Base-by-base conservation (phyloP, 2,113 vertebrate species). In the Formicarius rufipectus region DNA sequence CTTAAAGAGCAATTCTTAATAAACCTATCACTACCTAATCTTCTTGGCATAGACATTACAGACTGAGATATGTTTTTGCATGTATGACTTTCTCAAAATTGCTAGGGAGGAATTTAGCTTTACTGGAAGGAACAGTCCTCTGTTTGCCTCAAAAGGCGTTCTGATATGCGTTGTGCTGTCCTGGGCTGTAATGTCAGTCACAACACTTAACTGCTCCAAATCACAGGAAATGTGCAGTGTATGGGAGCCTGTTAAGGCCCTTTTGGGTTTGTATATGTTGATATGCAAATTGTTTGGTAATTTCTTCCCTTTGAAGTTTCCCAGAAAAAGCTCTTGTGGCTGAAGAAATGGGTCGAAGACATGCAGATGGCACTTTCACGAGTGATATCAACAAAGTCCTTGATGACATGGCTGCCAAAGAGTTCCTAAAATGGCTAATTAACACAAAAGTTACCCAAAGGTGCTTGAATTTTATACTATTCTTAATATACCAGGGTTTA, bases 381-480 rank as follows among this genome's bases (percentile, higher is more conserved):
- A 99, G 99, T 60, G 99, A 99, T 63, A 98, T 99, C 96, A 99
- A 98, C 98, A 99, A 99, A 73, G 97, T 99, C 95, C 98, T 99
- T 77, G 99, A 99, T 96, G 98, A 98, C 92, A 98, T 99, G 94
- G 99, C 99, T 44, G 98, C 99, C 73, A 98, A 99, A 95, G 99
- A 99, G 89, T 99, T 99, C 96, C 98, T 99, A 97, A 98, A 99
- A 74, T 99, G 99, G 99, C 97, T 99, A 97, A 98, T 99, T 97
- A 98, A 98, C 93, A 98, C 98, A 69, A 99, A 99, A 97, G 97
- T 99, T 49, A 98, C 98, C 79, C 97, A 98, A 95, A 98, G 98
- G 98, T 98, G 89, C 97, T 19, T 81, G n/a, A 27, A 86, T 95
- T 96, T 97, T 89, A 60, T 67, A 30, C 52, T 90, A 16, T 62